Base-by-base conservation (phyloP, 2,888 invertebrate species). In the Leptinotarsa tumamoca region DNA sequence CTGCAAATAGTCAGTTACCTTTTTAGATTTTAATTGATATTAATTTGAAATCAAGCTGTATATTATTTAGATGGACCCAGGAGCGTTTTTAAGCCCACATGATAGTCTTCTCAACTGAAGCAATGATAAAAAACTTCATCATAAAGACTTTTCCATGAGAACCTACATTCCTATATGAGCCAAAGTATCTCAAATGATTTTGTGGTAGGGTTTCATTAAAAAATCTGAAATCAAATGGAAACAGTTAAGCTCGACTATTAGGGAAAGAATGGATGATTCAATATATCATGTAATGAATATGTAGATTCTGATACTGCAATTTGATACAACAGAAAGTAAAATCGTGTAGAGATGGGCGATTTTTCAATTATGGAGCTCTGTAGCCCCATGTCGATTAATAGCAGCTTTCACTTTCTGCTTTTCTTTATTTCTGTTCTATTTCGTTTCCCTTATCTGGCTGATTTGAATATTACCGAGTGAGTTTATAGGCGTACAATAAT, bases 361-460 rank as follows among this genome's bases (percentile, higher is more conserved):
- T 43, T 43, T 18, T 54, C 2, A 18, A 18, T 54, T 10, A 18
- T 54, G 18, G 18, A 18, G 54, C 13, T 54, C 21, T 17, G 17
- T 23, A 61, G 27, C 61, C 4, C 15, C 27, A 27, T 15, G 21
- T 27, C 61, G 14, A 23, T 15, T 33, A 23, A 27, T 27, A 15
- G 17, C 15, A 18, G n/a, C 18, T 18, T 10, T 21, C 3, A 43
- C 43, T 43, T n/a, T 18, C 17, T 43, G 5, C 33, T 27, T 33
- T 63, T 63, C n/a, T 43, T 43, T 18, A 63, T 63, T 63, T 43
- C 63, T 43, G 18, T 63, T 27, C 27, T 27, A 1, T 43, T 43
- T 5, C 63, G 33, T 27, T 63, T 63, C 63, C 43, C 43, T 63
- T 63, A 63, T 63, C 63, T 63, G 33, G n/a, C 63, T 63, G 33